Conservation (phyloP, 64 coral and sea anemone genomes). For the Stichodactyla mertensii region DNA sequence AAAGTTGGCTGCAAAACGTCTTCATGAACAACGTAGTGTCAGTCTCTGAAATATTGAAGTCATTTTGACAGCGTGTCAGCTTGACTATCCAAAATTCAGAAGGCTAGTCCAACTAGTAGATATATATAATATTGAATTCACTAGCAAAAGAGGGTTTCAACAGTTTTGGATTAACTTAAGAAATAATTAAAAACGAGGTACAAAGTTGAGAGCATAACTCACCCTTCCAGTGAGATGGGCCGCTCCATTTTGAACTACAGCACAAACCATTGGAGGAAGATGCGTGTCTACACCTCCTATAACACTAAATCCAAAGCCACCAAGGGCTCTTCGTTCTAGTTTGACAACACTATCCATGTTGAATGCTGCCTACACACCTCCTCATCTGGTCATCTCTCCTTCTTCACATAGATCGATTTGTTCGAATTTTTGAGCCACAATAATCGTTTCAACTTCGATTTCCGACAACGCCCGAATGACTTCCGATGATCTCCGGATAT, state of each 20-base stretch:
- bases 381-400: slow-evolving; percentile 9
- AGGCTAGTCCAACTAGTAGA: not conserved
- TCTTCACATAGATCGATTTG: too few relatives aligned
- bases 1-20: not conserved
- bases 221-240: slow-evolving; percentile 90
- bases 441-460: slow-evolving; percentile 8
- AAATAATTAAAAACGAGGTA: not conserved
- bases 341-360: slow-evolving; percentile 76
- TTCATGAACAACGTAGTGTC: not conserved
- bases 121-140: not conserved
- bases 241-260: slow-evolving; percentile 89
- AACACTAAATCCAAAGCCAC: slow-evolving; percentile 99
- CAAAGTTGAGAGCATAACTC: not conserved
- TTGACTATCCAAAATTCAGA: not conserved
- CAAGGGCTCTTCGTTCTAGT: slow-evolving; percentile 82
- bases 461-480: slow-evolving; percentile 19
- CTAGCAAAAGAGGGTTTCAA: not conserved
- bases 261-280: slow-evolving; percentile 95
- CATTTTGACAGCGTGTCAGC: not conserved
- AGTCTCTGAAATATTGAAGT: not conserved
- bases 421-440: slow-evolving; percentile 32
- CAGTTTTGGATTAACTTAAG: not conserved
- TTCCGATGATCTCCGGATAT: not conserved
- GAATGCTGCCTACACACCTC: slow-evolving; percentile 35
- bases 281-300: slow-evolving; percentile 94